Evolutionary conservation across 2,888 invertebrate genomes (phyloP).

Genomic region (Coleophora flavipennella): DNA sequence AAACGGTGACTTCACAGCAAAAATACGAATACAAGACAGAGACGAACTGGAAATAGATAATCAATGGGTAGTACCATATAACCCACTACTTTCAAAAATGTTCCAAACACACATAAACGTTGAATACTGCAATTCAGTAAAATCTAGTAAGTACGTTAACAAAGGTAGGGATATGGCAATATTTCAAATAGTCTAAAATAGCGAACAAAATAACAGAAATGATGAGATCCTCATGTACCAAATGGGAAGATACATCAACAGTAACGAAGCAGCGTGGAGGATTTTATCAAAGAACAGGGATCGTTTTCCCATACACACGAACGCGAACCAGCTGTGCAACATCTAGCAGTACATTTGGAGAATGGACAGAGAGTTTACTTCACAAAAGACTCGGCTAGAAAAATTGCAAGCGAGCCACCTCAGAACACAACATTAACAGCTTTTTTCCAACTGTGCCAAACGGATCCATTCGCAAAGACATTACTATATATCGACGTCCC

Average conservation of each 20-base stretch:
- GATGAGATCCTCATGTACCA: background rate
- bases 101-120: conserved; percentile 17
- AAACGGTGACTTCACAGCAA: conserved; percentile 12
- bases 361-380: conserved; percentile 4
- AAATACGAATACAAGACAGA: conserved; percentile 10
- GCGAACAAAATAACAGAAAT: background rate
- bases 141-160: conserved; percentile 16
- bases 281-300: no score
- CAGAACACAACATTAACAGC: conserved; percentile 18
- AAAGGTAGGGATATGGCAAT: conserved; percentile 11
- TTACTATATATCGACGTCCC: conserved; percentile 18
- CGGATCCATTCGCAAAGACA: conserved; percentile 16
- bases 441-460: conserved; percentile 19
- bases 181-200: no score
- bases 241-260: background rate
- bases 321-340: background rate
- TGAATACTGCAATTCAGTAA: conserved; percentile 15
- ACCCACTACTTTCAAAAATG: conserved; percentile 14
- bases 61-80: conserved; percentile 17
- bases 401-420: background rate
- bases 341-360: no score
- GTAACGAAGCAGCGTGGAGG: background rate
- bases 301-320: conserved; percentile 1
- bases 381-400: background rate
- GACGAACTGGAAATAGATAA: conserved; percentile 16